These are phyloP conservation scores for Brachymystax lenok DNA, from an alignment of 2,797 vertebrate genomes.

Conservation along the genomic window DNA sequence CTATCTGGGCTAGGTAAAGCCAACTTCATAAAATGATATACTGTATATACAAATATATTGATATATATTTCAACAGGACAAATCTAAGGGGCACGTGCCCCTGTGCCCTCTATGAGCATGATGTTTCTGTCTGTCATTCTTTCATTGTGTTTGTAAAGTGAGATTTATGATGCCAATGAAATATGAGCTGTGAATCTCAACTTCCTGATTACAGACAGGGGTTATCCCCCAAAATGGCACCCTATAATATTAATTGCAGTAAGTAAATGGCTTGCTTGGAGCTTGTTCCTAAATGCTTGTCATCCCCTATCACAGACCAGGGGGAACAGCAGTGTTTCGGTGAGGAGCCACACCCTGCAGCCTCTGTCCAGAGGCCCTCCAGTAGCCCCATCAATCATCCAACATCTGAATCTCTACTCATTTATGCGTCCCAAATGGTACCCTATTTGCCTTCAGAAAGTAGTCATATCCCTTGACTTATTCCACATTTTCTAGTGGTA, in stretches of 20 bases:
- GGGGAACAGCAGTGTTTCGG: not conserved
- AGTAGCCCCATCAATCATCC: conserved; percentile 22
- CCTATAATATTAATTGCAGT: not conserved
- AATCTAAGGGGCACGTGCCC: too few species aligned
- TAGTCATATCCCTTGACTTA: too few species aligned
- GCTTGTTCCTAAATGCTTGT: not conserved
- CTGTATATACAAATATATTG: too few species aligned
- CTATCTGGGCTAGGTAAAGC: too few species aligned
- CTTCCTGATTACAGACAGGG: not conserved
- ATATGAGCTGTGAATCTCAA: not conserved
- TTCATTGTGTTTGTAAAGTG: conserved; percentile 4
- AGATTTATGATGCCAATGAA: not conserved
- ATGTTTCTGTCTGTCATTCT: conserved; percentile 22
- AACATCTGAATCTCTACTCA: conserved; percentile 5
- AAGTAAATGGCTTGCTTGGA: not conserved
- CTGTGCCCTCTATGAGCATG: too few species aligned
- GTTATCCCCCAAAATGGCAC: not conserved
- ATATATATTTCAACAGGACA: too few species aligned
- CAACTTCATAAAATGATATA: too few species aligned
- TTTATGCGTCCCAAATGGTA: not conserved
- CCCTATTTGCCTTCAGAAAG: not conserved
- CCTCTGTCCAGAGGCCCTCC: conserved; percentile 7
- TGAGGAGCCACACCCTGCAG: conserved; percentile 5
- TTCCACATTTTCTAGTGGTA: too few species aligned
- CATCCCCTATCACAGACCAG: not conserved